Evolutionary conservation across 37 sponge, comb jelly and placozoan species (phyloP), one percentile per base, ranked within the genome.

Genomic region (Theonella swinhoei): DNA sequence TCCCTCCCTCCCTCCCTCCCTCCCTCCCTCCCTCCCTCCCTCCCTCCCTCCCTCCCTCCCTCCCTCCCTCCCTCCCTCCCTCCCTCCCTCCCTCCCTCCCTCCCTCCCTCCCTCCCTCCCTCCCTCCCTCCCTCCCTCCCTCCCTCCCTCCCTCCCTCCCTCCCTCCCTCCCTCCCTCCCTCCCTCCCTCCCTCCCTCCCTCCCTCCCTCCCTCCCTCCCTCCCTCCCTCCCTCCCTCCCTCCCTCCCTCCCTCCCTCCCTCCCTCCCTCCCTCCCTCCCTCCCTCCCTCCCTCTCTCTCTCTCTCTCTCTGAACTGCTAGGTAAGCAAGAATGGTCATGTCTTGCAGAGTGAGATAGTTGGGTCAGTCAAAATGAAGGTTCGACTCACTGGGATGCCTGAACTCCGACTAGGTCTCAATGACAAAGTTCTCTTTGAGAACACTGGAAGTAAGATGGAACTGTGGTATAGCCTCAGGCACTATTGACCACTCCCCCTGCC

Each of bases 341-440:
- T 75, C 24, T 3, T 0, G 19, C 61, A 67, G 4, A 40, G 59
- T 29, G 25, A 72, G 40, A 70, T 24, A 63, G 23, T 25, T 54
- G 39, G 40, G 80, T 68, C 42, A 24, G 40, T 22, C 4, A 39
- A 60, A 3, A 84, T 35, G 41, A 38, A 72, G 17, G 29, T 37
- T 35, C 75, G 76, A 70, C 82, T 98, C 68, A 88, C 97, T 39
- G 99, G 99, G 61, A 98, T 98, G 99, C 99, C 99, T 24, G 99
- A 98, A 68, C 90, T 98, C 72, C 71, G 99, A 34, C 90, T 98
- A 7, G 99, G 99, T 3, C 79, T 98, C 75, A 98, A 98, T 70
- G 99, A 98, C 62, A 98, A 98, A 64, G 81, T 98, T 1, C 88
- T 98, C 58, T 98, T 98, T 78, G 94, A 98, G 68, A 90, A 90